Base-by-base conservation (phyloP, 2,113 vertebrate species). In the Eira barbara region DNA sequence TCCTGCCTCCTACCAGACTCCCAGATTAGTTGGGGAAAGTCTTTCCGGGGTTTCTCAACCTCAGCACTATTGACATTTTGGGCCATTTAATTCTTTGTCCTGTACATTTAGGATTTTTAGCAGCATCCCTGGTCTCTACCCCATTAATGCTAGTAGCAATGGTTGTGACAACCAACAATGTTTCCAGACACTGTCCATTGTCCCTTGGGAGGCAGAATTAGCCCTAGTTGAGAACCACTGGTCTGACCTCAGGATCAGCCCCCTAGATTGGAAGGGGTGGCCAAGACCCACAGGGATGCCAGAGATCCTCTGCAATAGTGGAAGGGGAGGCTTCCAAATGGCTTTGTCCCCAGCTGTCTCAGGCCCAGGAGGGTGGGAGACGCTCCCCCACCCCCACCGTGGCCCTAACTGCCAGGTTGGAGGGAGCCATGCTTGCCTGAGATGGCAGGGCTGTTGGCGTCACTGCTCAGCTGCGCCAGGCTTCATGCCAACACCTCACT, bases 391-490 rank as follows among this genome's bases (percentile, higher is more conserved):
- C 57, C 23, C 39, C 4, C 12, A 0, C 74, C 31, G 27, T 79
- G 65, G 61, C 57, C 86, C 79, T 47, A 47, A 94, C 92, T 97
- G 92, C 82, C 59, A 94, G 92, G 80, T 80, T 94, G 71, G 73
- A 96, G 79, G 74, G 65, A 96, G 55, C 71, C 36, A 31, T 78
- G 76, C 84, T 96, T 91, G 89, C 82, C 73, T 96, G 94, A 90
- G 69, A 88, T 89, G 97, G 90, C 92, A 96, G 81, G 65, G 47
- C 27, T 88, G 27, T 85, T 97, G 97, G 92, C 80, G 47, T 95
- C 96, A 97, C 81, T 94, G 78, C 69, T 97, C 93, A 97, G 93
- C 96, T 95, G 96, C 9, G 17, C 96, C 84, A 93, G 94, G 96
- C 90, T 88, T 94, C 49, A 34, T 96, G 96, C 97, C 96, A 97